Base-by-base conservation (phyloP, 2,113 vertebrate species). In the Apteryx owenii region DNA sequence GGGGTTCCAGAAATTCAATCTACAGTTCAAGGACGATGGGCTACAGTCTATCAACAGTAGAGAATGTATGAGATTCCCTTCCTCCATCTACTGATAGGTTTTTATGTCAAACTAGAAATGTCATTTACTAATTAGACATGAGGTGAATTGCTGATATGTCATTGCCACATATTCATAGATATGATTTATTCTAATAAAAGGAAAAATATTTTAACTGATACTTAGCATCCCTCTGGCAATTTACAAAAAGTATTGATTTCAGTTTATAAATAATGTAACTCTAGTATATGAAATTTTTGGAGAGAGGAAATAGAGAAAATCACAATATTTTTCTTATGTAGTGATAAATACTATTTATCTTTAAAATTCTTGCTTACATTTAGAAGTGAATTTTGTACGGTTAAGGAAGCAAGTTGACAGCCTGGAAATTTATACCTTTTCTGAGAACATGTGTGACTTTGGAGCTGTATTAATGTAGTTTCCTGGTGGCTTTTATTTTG, bases 81-180 rank as follows among this genome's bases (percentile, higher is more conserved):
- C 68, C 76, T 42, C 23, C 40, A 42, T 61, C 61, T 81, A 53
- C 81, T 88, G 1, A 2, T 71, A 13, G 33, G 13, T 33, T 95
- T 77, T 96, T 87, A 72, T 94, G 64, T 93, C 28, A 89, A 51
- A 58, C 4, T 77, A 50, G 71, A 93, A 90, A 44, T 85, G 64
- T 31, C 8, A 69, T 65, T 95, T 42, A 64, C 82, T 78, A 56
- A 84, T 82, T 81, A 56, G 73, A n/a, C 19, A 44, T 54, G 21
- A 81, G 77, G 18, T 78, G 54, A 71, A 38, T 54, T 73, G 56
- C 75, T 89, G 10, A 5, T 92, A 50, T 46, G 4, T 84, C 22
- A 13, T 90, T 92, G n/a, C 17, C 44, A 17, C 80, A 50, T 68
- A 76, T 80, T 91, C 50, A 44, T 10, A 95, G 61, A 13, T 48